phyloP scores from a whole-genome alignment of 2,888 invertebrate species.

The Troides helena region DNA sequence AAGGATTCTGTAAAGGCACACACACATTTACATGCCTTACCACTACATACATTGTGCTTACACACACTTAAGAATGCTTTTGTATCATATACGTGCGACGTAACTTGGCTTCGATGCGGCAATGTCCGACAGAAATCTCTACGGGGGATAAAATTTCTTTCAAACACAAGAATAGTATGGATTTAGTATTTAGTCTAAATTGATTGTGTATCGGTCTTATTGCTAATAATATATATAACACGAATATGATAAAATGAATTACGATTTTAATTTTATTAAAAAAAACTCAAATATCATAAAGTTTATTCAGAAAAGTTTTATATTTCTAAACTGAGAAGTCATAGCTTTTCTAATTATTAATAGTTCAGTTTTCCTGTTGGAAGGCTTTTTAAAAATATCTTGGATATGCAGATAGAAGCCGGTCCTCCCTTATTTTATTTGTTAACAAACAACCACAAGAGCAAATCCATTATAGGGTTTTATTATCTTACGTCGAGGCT shows the following conservation, averaged over 20 bases:
- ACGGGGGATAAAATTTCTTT: conserved; percentile 74
- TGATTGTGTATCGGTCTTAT: background rate
- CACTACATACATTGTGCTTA: conserved; percentile 28
- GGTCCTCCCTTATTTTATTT: conserved; percentile 47
- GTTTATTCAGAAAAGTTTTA: background rate
- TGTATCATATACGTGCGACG: conserved; percentile 36
- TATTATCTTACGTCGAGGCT: conserved; percentile 72
- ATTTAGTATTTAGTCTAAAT: conserved; percentile 36
- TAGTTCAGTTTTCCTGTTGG: background rate
- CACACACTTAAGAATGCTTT: background rate
- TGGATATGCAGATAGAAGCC: conserved; percentile 50
- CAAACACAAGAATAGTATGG: conserved; percentile 60
- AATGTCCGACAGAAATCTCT: conserved; percentile 71
- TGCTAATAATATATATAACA: background rate
- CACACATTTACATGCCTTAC: conserved; percentile 32
- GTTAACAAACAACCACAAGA: conserved; percentile 56
- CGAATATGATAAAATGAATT: background rate
- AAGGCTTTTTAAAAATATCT: conserved; percentile 39
- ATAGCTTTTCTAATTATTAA: background rate
- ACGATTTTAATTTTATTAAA: background rate
- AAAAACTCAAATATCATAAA: background rate
- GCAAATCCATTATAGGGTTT: conserved; percentile 71
- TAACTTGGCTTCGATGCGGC: conserved; percentile 45
- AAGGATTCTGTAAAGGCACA: conserved; percentile 64
- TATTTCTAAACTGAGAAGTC: background rate